Evolutionary conservation across 2,888 invertebrate species (phyloP), one percentile per base, ranked within the genome.

Genomic region (Agrochola lota): DNA sequence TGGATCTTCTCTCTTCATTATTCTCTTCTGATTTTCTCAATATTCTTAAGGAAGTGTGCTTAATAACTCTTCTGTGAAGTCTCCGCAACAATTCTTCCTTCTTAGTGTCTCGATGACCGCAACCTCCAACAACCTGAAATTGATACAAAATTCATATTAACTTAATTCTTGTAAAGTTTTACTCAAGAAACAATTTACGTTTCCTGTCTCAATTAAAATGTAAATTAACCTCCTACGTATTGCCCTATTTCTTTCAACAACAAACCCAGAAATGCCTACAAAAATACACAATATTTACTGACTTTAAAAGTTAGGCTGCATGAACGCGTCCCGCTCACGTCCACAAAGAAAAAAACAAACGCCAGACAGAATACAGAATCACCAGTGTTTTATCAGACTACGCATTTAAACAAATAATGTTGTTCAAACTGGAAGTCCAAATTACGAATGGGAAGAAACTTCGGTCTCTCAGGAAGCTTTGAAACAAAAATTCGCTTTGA

Each of bases 401-500:
- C 40, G 40, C 63, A 71, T 78, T 55, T 66, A 20, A 26, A 69
- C 63, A 74, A 81, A 57, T 20, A 74, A 77, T 73, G 46, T 62
- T 78, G 26, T 68, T 40, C 71, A 78, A 84, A 75, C 23, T 71
- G 60, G 11, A 74, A 83, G 67, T 83, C 62, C 77, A 84, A 84
- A 84, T 85, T 79, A 66, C 57, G 35, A 74, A 75, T 72, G 57
- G 43, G 55, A 60, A 77, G 62, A 78, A 83, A 80, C 75, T 83
- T 80, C 57, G 70, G 40, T 66, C 79, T 74, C 80, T n/a, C 9
- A 57, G 72, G 81, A 43, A 30, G 79, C 76, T 86, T 85, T 77
- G 75, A 77, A 70, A 81, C 77, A 85, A 87, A 86, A 86, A 86
- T 76, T 84, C 79, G 60, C 83, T 90, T 87, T 86, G 85, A 84